Evolutionary conservation across 1,140 invertebrate genomes (phyloP), one percentile per base, ranked within the genome.

Genomic region (Leptonema lineaticorne): DNA sequence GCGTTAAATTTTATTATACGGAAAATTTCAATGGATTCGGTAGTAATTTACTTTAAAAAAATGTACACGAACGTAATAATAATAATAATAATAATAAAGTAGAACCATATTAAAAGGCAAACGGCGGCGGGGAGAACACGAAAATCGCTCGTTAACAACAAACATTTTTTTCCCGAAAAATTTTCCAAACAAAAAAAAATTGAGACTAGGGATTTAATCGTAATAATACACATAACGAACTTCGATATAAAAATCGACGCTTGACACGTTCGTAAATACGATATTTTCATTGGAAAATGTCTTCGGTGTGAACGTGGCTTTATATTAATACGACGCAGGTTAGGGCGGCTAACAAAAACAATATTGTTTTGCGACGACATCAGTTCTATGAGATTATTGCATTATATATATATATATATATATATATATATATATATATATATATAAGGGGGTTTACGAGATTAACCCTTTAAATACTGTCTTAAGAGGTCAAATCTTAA

Each of bases 401-500:
- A 11, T 6, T 33, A 33, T 33, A 6, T 33, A 33, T 6, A 6
- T 33, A 33, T 33, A 11, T 33, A 33, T 33, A 6, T 22, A 50
- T 9, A 7, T 46, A 16, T 16, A 9, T 16, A 46, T 9, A 46
- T 46, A 16, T 46, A 46, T 4, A 53, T 53, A 50, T 20, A 3
- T 22, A 18, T 50, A 53, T 26, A 26, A 11, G 9, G 9, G 22
- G 14, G 50, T 24, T 53, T 53, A 53, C 50, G 22, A 53, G 50
- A 26, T 53, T 22, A 53, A 22, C 50, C 50, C 22, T 53, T 14
- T 9, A 53, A 53, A 53, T 20, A 11, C 50, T 11, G 24, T 24
- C 22, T 26, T 53, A 26, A 53, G 20, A 53, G 50, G 50, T 53
- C 50, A 53, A n/a, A 8, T 53, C 22, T 24, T 53, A 53, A 22